phyloP scores from a whole-genome alignment of 2,888 invertebrate genomes.

The Cosmopolites sordidus region DNA sequence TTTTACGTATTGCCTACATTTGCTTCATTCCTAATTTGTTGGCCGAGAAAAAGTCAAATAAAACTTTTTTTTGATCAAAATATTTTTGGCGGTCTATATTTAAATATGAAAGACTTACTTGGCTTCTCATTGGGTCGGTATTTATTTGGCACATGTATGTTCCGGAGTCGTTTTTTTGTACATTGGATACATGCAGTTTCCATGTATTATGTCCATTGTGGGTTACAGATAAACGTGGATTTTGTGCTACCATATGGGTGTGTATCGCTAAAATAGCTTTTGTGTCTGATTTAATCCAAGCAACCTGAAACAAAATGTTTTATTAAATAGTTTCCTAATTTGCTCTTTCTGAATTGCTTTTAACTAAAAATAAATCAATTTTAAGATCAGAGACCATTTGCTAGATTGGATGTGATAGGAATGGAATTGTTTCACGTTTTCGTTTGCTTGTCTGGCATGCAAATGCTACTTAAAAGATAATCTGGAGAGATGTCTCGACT shows the following conservation, averaged over 20 bases:
- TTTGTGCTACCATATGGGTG: constrained; percentile 85
- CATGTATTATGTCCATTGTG: constrained; percentile 92
- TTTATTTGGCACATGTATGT: constrained; percentile 94
- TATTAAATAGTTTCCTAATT: too few species aligned
- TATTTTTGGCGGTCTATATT: neutral
- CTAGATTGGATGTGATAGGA: too few species aligned
- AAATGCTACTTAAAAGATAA: too few species aligned
- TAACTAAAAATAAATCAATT: too few species aligned
- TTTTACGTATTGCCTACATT: neutral
- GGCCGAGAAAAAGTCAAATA: neutral
- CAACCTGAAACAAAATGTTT: constrained; percentile 68
- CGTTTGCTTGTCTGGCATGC: too few species aligned
- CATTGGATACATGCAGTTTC: constrained; percentile 86
- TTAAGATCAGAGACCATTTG: too few species aligned
- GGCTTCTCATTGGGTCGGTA: constrained; percentile 85
- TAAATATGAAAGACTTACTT: constrained; percentile 53
- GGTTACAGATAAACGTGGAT: constrained; percentile 79
- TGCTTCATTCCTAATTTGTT: neutral
- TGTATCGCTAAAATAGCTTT: constrained; percentile 86
- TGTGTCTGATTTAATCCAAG: constrained; percentile 89
- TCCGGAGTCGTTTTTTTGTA: constrained; percentile 87
- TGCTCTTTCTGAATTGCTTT: too few species aligned
- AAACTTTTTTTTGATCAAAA: too few species aligned
- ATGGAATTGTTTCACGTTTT: too few species aligned
- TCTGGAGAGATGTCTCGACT: too few species aligned